A percentile compares a stretch with the other conserved stretches of the same genome.
These are phyloP conservation scores for Cotesia vestalis DNA, from an alignment of 1,140 invertebrate species.

Conservation along the genomic window DNA sequence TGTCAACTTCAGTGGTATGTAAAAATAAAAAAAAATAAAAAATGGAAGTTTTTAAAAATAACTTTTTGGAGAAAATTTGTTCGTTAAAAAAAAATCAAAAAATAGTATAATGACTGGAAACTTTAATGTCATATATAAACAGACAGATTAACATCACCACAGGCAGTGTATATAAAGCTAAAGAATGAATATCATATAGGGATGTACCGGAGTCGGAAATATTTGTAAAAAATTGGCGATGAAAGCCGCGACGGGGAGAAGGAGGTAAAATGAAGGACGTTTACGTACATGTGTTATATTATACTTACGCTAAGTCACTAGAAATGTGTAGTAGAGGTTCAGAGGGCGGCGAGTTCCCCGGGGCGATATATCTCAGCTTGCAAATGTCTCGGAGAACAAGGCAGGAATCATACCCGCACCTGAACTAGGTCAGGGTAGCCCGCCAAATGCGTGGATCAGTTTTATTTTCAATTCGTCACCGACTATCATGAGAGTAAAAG, in stretches of 20 bases:
- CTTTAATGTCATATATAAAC: too few relatives aligned
- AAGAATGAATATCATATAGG: not conserved
- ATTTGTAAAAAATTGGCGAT: slow-evolving; percentile 2
- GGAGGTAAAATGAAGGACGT: slow-evolving; percentile 23
- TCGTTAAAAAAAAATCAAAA: too few relatives aligned
- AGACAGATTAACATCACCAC: not conserved
- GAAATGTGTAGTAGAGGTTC: not conserved
- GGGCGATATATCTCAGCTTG: slow-evolving; percentile 24
- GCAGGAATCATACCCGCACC: slow-evolving; percentile 33
- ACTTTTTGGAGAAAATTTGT: too few relatives aligned
- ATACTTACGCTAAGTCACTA: slow-evolving; percentile 5
- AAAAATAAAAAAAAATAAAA: too few relatives aligned
- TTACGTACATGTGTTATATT: not conserved
- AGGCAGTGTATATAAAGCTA: not conserved
- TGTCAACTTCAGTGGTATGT: too few relatives aligned
- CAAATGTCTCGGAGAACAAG: slow-evolving; percentile 28
- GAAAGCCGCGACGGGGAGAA: slow-evolving; percentile 10
- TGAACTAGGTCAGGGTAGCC: slow-evolving; percentile 43
- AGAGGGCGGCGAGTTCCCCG: slow-evolving; percentile 23
- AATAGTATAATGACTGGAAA: too few relatives aligned
- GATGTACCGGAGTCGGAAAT: slow-evolving; percentile 16
- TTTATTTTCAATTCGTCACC: slow-evolving; percentile 41
- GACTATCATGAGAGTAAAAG: slow-evolving; percentile 3
- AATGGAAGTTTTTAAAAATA: too few relatives aligned
- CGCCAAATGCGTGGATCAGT: slow-evolving; percentile 41